Percentiles rank a stretch among this genome's conserved stretches.
phyloP scores from a whole-genome alignment of 1,140 invertebrate species.

The fruit fly (Drosophila melanogaster) region DNA sequence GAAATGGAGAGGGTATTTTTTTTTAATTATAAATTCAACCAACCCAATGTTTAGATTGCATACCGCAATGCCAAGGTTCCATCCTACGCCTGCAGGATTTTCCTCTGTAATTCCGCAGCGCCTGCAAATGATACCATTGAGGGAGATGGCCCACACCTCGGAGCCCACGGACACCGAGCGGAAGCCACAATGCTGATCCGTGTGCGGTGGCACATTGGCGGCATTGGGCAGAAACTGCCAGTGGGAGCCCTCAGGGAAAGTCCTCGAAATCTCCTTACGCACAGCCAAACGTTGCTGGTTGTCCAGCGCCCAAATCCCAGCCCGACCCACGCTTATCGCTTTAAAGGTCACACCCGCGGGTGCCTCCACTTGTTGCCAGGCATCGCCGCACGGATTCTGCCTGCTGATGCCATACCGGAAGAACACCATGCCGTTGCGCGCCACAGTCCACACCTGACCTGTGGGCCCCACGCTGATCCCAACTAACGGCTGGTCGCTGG shows the following conservation, averaged over 20 bases:
- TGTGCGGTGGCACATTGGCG: conserved; percentile 87
- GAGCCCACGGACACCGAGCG: conserved; percentile 88
- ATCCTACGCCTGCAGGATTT: conserved; percentile 90
- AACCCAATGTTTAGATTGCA: conserved; percentile 50
- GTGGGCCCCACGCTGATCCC: conserved; percentile 89
- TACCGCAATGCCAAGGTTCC: conserved; percentile 90
- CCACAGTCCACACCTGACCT: conserved; percentile 93
- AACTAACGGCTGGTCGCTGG: conserved; percentile 90
- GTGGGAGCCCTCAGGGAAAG: conserved; percentile 90
- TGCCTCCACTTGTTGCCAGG: conserved; percentile 76
- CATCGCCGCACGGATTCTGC: conserved; percentile 87
- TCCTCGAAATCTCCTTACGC: conserved; percentile 88
- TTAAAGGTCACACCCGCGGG: conserved; percentile 88
- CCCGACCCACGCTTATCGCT: conserved; percentile 90
- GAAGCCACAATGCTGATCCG: conserved; percentile 86
- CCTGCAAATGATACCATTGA: conserved; percentile 89
- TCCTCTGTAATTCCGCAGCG: conserved; percentile 89
- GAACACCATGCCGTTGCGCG: conserved; percentile 93
- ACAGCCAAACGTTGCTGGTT: conserved; percentile 88
- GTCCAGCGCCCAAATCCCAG: conserved; percentile 90
- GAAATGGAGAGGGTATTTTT: conserved; percentile 27
- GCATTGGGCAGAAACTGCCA: conserved; percentile 89
- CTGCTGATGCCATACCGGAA: conserved; percentile 89
- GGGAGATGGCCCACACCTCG: conserved; percentile 90
- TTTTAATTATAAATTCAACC: too few species aligned